Evolutionary conservation across 2,888 invertebrate species (phyloP).

Genomic region (Eupithecia vulgata): DNA sequence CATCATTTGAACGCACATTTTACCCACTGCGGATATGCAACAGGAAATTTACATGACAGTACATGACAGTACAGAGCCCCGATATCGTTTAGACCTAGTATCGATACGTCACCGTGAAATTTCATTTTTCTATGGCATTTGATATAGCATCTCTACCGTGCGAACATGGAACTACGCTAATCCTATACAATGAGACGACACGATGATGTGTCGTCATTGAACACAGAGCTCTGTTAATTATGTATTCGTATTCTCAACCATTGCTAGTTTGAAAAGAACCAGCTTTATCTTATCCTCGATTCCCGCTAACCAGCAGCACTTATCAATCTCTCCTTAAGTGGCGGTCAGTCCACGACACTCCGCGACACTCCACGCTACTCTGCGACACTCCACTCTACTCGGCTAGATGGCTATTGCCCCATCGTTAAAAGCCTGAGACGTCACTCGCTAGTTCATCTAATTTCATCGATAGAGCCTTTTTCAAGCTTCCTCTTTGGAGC

Average conservation of each 20-base stretch:
- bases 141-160: too few species aligned
- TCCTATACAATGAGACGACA: too few species aligned
- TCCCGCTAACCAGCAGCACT: not conserved
- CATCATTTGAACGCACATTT: too few species aligned
- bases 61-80: too few species aligned
- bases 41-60: too few species aligned
- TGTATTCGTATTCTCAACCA: not conserved
- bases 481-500: slow-evolving; percentile 6
- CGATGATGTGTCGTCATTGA: not conserved
- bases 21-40: too few species aligned
- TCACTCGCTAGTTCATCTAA: slow-evolving; percentile 25
- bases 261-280: not conserved
- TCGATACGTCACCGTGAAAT: too few species aligned
- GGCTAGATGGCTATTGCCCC: slow-evolving; percentile 19
- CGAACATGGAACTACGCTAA: too few species aligned
- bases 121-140: too few species aligned
- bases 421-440: slow-evolving; percentile 21
- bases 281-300: not conserved
- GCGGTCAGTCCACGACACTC: not conserved
- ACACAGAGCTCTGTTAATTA: not conserved
- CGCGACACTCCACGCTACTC: not conserved
- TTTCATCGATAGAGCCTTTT: slow-evolving; percentile 21
- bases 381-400: not conserved
- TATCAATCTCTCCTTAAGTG: not conserved
- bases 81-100: too few species aligned